These are phyloP conservation scores for Phrynosoma blainvillii DNA, from an alignment of 2,113 vertebrate species.

Conservation along the genomic window DNA sequence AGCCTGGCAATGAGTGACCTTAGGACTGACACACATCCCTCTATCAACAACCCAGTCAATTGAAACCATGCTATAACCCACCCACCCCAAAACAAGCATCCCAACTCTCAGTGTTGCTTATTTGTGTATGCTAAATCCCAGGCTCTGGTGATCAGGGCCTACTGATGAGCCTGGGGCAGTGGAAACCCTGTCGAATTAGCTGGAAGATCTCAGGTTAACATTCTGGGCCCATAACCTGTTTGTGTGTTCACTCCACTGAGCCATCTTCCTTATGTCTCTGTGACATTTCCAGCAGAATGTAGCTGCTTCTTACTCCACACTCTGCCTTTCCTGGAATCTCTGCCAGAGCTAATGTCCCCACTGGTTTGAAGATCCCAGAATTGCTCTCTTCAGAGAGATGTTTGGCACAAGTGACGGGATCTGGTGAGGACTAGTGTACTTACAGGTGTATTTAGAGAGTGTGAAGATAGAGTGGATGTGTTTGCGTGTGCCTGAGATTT, in stretches of 20 bases:
- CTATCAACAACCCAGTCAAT: too few relatives aligned
- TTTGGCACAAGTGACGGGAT: not conserved
- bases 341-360: not conserved
- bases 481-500: too few relatives aligned
- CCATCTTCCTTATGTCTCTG: not conserved
- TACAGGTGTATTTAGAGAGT: not conserved
- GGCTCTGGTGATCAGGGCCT: not conserved
- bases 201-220: not conserved
- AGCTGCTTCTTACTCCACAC: not conserved
- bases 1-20: accelerated
- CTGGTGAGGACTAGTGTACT: slow-evolving; percentile 29
- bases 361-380: slow-evolving; percentile 25
- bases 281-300: not conserved
- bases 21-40: accelerated
- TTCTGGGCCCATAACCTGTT: too few relatives aligned
- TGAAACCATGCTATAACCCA: not conserved
- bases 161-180: not conserved
- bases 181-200: not conserved
- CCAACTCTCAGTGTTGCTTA: not conserved
- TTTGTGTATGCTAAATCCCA: not conserved
- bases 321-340: not conserved
- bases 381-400: not conserved
- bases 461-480: not conserved
- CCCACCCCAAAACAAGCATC: not conserved
- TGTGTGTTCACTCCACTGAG: not conserved